A percentile compares a stretch with the other conserved stretches of the same genome.
Evolutionary conservation across 2,113 vertebrate species (phyloP).

Genomic region (Mohoua ochrocephala): DNA sequence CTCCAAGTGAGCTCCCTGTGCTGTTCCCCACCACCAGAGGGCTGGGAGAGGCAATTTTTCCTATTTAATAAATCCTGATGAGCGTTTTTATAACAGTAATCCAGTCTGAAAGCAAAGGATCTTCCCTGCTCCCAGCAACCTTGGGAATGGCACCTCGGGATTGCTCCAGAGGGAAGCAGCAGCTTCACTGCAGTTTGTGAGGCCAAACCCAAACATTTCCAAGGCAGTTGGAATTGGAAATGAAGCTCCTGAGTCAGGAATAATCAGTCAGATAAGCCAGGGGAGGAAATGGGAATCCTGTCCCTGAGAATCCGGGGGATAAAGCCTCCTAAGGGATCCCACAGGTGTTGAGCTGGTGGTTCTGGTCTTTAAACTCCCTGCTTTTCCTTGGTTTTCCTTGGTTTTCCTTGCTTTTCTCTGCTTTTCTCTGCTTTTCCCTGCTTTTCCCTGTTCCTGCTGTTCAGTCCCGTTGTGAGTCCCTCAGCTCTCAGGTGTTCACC

Average conservation of each 20-base stretch:
- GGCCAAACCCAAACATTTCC: background rate
- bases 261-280: background rate
- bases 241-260: background rate
- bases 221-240: background rate
- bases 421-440: background rate
- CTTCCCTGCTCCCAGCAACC: background rate
- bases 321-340: background rate
- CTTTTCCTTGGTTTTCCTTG: background rate
- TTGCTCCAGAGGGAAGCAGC: background rate
- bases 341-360: background rate
- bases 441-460: background rate
- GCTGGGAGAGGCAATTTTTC: background rate
- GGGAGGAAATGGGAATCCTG: background rate
- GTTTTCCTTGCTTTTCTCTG: rapidly evolving
- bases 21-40: background rate
- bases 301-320: background rate
- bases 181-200: background rate
- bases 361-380: background rate
- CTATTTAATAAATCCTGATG: background rate
- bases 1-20: background rate
- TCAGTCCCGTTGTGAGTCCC: background rate
- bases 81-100: background rate
- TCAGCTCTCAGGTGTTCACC: rapidly evolving
- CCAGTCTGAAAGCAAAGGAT: background rate
- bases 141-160: background rate